Conservation (phyloP, 2,888 invertebrate genomes). For the Apodemia duryi region DNA sequence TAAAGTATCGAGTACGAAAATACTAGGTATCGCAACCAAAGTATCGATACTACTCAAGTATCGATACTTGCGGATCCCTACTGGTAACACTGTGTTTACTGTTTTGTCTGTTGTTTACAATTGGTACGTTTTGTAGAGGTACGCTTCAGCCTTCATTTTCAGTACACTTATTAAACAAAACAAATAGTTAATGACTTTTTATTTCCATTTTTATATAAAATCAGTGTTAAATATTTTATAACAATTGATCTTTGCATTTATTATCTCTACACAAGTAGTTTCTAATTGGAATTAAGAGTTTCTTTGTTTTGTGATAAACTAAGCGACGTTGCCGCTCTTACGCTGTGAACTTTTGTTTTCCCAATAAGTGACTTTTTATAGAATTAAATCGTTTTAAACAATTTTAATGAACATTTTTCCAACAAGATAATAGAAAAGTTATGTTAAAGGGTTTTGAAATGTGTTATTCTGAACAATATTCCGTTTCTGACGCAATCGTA, state of each 20-base stretch:
- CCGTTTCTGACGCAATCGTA: constrained; percentile 71
- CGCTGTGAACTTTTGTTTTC: constrained; percentile 23
- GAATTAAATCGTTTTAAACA: not conserved
- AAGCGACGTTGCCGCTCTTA: constrained; percentile 70
- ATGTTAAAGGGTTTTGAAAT: constrained; percentile 66
- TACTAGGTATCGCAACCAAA: too few species aligned
- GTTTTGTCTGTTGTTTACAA: not conserved
- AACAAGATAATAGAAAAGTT: constrained; percentile 43
- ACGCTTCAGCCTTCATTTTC: not conserved
- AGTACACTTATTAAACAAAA: not conserved
- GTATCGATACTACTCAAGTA: too few species aligned
- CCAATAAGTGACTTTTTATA: not conserved
- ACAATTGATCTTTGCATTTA: not conserved
- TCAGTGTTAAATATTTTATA: constrained; percentile 15
- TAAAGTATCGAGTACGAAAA: too few species aligned
- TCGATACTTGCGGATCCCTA: too few species aligned
- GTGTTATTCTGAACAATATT: constrained; percentile 62
- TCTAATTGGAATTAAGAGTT: constrained; percentile 24
- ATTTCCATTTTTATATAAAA: not conserved
- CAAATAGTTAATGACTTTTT: not conserved
- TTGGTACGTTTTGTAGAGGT: not conserved
- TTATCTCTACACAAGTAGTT: constrained; percentile 17
- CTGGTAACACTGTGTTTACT: too few species aligned
- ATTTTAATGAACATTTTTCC: constrained; percentile 26
- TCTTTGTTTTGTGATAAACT: constrained; percentile 53